These are phyloP conservation scores for Carpatolechia fugitivella DNA, from an alignment of 2,888 invertebrate species.

Conservation along the genomic window DNA sequence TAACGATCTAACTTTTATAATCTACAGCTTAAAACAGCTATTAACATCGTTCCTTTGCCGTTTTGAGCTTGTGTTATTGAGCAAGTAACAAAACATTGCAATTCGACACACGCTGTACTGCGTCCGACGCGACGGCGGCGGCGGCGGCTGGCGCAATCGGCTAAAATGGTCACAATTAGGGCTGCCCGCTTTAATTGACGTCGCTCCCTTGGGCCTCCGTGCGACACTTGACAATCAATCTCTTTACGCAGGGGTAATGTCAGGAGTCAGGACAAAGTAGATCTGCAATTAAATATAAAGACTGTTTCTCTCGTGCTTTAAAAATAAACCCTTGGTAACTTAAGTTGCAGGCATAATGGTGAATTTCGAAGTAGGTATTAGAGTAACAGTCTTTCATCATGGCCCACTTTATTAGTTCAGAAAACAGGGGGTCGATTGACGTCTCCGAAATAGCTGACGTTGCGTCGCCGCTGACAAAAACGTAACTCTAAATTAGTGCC, in stretches of 20 bases:
- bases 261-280: neutral
- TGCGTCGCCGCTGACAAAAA: conserved; percentile 34
- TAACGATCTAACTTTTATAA: no score
- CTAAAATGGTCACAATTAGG: conserved; percentile 68
- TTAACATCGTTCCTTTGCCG: conserved; percentile 1
- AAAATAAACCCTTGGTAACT: neutral
- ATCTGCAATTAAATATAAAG: no score
- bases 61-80: neutral
- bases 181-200: conserved; percentile 65
- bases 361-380: neutral
- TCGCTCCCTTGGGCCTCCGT: conserved; percentile 36
- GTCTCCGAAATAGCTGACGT: conserved; percentile 60
- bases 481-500: conserved; percentile 60
- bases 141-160: conserved; percentile 48
- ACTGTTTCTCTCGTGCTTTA: no score
- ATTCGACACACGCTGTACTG: conserved; percentile 34
- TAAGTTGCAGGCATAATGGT: neutral
- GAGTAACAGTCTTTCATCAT: conserved; percentile 28
- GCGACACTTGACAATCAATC: conserved; percentile 37
- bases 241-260: conserved; percentile 13
- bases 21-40: neutral
- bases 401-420: conserved; percentile 40
- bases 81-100: conserved; percentile 28
- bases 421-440: conserved; percentile 57
- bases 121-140: no score